These are phyloP conservation scores for Ochotona princeps DNA, from an alignment of 2,113 vertebrate species.

Conservation along the genomic window DNA sequence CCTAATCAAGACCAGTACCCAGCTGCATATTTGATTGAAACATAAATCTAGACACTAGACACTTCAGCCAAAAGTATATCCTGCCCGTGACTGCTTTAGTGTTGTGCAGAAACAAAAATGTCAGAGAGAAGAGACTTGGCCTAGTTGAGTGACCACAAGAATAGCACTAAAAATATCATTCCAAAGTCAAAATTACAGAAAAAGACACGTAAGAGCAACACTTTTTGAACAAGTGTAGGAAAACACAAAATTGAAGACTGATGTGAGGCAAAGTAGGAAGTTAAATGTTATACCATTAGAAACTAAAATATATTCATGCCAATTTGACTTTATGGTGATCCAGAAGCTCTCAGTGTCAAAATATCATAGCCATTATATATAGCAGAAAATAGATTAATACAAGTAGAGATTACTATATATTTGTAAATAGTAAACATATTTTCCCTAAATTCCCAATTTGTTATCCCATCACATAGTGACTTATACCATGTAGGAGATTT, in stretches of 20 bases:
- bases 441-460: background rate
- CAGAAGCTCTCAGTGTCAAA: constrained; percentile 15
- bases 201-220: background rate
- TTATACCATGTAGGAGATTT: background rate
- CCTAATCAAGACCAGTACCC: constrained; percentile 17
- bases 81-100: background rate
- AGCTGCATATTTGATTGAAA: constrained; percentile 48
- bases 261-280: background rate
- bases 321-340: background rate
- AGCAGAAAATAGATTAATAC: background rate
- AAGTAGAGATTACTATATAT: background rate
- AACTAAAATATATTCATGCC: background rate
- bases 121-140: constrained; percentile 17
- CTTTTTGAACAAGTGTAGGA: background rate
- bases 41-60: constrained; percentile 11
- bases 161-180: background rate
- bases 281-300: constrained; percentile 7
- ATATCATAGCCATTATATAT: background rate
- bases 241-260: background rate
- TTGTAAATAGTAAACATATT: background rate
- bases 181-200: constrained; percentile 33
- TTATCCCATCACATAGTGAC: background rate
- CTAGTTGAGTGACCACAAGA: background rate
- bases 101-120: background rate
- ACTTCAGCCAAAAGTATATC: background rate